Conservation (phyloP, 2,888 invertebrate genomes). For the Epirrhoe alternata region DNA sequence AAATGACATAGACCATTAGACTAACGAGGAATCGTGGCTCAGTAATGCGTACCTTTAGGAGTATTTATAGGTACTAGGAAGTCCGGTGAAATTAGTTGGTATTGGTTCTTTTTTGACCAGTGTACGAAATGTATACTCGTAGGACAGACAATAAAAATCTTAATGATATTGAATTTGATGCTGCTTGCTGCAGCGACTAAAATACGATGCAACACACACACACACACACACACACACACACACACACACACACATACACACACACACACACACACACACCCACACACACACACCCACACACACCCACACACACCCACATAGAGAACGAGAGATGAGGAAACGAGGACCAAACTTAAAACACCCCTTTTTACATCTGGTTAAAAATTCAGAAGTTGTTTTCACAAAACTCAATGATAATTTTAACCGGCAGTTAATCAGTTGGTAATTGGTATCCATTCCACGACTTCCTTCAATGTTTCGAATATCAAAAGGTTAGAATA, state of each 20-base stretch:
- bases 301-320: too few species aligned
- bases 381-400: too few species aligned
- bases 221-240: too few species aligned
- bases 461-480: constrained; percentile 31
- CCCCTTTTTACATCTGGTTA: too few species aligned
- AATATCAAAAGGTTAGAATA: constrained; percentile 41
- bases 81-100: background rate
- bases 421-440: background rate
- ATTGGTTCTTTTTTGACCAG: background rate
- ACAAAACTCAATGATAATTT: background rate
- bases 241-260: too few species aligned
- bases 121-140: background rate
- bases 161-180: too few species aligned
- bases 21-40: constrained; percentile 45
- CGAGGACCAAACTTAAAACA: too few species aligned
- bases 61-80: constrained; percentile 25
- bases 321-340: too few species aligned
- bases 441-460: constrained; percentile 24
- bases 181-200: too few species aligned
- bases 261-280: too few species aligned
- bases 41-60: constrained; percentile 35
- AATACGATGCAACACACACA: too few species aligned
- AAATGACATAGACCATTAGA: constrained; percentile 48
- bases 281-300: too few species aligned
- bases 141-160: background rate